A percentile compares a stretch with the other conserved stretches of the same genome.
phyloP scores from a whole-genome alignment of 2,797 vertebrate species.

The Helarctos malayanus region DNA sequence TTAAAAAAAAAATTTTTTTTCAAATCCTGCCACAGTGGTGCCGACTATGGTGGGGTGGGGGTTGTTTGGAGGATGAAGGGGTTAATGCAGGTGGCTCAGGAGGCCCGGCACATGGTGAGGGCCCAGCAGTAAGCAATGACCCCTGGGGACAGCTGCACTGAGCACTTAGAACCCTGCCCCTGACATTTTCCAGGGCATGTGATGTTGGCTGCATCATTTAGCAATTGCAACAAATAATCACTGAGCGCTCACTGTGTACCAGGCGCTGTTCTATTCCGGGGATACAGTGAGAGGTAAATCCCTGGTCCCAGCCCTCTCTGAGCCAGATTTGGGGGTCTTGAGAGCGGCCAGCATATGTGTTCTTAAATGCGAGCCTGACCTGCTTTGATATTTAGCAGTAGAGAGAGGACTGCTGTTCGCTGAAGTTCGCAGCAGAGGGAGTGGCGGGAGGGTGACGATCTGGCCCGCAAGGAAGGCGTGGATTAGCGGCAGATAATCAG shows the following conservation, averaged over 20 bases:
- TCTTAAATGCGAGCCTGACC: background rate
- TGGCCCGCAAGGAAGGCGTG: background rate
- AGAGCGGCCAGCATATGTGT: background rate
- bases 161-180: background rate
- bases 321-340: background rate
- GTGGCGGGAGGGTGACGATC: background rate
- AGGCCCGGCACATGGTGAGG: background rate
- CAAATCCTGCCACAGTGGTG: accelerated
- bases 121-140: background rate
- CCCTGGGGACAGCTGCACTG: accelerated
- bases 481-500: background rate
- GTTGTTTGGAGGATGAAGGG: too few species aligned
- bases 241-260: background rate
- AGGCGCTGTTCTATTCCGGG: background rate
- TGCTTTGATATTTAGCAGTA: background rate
- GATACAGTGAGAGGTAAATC: background rate
- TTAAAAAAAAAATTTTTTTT: background rate
- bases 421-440: background rate
- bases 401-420: background rate
- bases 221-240: accelerated
- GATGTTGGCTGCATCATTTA: background rate
- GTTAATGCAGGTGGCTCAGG: accelerated
- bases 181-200: background rate
- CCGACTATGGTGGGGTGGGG: accelerated
- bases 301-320: background rate